phyloP scores from a whole-genome alignment of 2,888 invertebrate genomes.

The Copidosoma aretas region DNA sequence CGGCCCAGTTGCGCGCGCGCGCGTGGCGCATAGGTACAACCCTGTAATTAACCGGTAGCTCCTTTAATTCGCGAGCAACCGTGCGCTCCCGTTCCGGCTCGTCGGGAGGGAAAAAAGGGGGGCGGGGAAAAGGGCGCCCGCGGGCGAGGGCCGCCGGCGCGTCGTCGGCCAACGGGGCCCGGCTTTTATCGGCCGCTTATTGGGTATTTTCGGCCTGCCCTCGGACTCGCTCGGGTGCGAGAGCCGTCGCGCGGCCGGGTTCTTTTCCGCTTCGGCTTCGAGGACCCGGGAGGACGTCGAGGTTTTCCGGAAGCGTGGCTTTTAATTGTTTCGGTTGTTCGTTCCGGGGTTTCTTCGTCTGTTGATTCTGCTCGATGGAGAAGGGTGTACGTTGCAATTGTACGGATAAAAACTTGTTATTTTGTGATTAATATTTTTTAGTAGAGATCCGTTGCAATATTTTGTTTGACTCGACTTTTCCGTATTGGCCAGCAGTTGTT shows the following conservation, averaged over 20 bases:
- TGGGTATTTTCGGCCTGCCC: slow-evolving; percentile 58
- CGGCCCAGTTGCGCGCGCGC: neutral
- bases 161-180: slow-evolving; percentile 50
- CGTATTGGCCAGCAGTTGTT: too few species aligned
- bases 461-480: too few species aligned
- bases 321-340: too few species aligned
- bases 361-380: too few species aligned
- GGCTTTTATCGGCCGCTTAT: slow-evolving; percentile 60
- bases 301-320: too few species aligned
- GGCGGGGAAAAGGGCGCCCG: slow-evolving; percentile 41
- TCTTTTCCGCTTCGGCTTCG: neutral
- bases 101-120: slow-evolving; percentile 24
- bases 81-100: neutral
- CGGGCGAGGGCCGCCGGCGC: slow-evolving; percentile 43
- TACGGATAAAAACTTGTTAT: too few species aligned
- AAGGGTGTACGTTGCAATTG: too few species aligned
- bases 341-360: too few species aligned
- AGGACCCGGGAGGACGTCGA: neutral
- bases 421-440: too few species aligned
- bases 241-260: neutral
- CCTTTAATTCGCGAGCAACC: slow-evolving; percentile 55
- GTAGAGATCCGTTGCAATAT: too few species aligned
- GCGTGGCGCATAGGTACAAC: slow-evolving; percentile 34
- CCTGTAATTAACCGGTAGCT: slow-evolving; percentile 63
- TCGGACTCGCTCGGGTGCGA: slow-evolving; percentile 35